Base-by-base conservation (phyloP, 2,888 invertebrate genomes). In the Caenorhabditis wallacei region DNA sequence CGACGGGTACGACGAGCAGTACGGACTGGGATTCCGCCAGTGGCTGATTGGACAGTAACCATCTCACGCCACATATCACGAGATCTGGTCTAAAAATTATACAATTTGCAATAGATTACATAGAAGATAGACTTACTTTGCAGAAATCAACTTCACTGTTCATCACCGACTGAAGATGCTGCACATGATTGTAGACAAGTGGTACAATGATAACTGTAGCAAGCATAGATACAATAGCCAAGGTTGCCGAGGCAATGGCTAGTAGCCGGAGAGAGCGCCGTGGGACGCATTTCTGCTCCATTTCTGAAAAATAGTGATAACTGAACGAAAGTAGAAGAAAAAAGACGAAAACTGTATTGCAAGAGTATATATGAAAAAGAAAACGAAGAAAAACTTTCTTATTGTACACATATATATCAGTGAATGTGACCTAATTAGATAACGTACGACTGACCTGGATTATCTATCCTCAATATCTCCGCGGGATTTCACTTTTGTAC, bases 1-100 rank as follows among this genome's bases (percentile, higher is more conserved):
- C 84, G 82, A 46, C 84, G 80, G 2, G 81, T 48, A 70, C 84
- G 84, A 57, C 88, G 85, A 26, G 76, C 64, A 43, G 85, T 75
- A 37, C 87, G 81, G 48, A 69, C 61, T 56, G 72, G 53, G 2
- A 43, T 51, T 70, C 80, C 78, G 20, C 89, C 89, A 46, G 90
- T 80, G n/a, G 85, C 87, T 1, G 90, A 81, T 78, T 92, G 91
- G 18, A 92, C 88, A 30, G 88, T 87, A n/a, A 91, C 88, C 90
- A 91, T 92, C 81, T 92, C 91, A 51, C 88, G 86, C 92, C 92
- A 92, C 90, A 92, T 90, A 68, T 92, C 92, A 30, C 92, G 89
- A 18, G 90, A 89, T 37, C 92, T 87, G 30, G 89, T 91, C 90
- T 90, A 76, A 37, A 87, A 71, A 40, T 61, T n/a, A n/a, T n/a